Evolutionary conservation across 1,140 invertebrate genomes (phyloP).

Genomic region (Danaus melanippus): DNA sequence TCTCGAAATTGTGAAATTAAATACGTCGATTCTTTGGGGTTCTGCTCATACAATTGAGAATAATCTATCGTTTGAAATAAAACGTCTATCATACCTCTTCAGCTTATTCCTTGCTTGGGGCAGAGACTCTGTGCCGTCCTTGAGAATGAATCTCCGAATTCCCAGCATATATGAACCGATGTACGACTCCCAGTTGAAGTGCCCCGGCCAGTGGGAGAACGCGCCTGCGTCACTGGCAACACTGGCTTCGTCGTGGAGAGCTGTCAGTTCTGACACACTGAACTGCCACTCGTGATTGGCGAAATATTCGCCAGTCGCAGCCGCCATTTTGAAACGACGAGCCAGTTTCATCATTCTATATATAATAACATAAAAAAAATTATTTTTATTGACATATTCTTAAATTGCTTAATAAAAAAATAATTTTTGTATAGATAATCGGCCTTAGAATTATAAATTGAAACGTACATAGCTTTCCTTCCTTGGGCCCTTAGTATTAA

Average conservation of each 20-base stretch:
- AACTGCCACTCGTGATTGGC: constrained; percentile 92
- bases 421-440: too few relatives aligned
- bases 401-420: too few relatives aligned
- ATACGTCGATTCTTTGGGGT: too few relatives aligned
- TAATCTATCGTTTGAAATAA: too few relatives aligned
- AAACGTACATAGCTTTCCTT: constrained; percentile 83
- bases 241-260: constrained; percentile 76
- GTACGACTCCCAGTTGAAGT: constrained; percentile 52
- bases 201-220: constrained; percentile 68
- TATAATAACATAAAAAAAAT: constrained; percentile 11
- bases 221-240: constrained; percentile 72
- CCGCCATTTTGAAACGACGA: constrained; percentile 83
- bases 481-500: constrained; percentile 79
- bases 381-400: background rate
- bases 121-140: constrained; percentile 79
- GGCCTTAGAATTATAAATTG: background rate
- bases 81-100: constrained; percentile 68
- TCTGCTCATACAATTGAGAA: too few relatives aligned
- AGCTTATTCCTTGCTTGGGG: constrained; percentile 77
- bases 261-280: constrained; percentile 79
- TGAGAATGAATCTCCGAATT: constrained; percentile 84
- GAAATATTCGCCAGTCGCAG: constrained; percentile 88
- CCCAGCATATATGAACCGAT: constrained; percentile 82
- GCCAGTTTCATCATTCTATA: constrained; percentile 88
- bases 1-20: too few relatives aligned